A percentile compares a stretch with the other conserved stretches of the same genome.
phyloP scores from a whole-genome alignment of 2,888 invertebrate species.

The Cosmia trapezina region DNA sequence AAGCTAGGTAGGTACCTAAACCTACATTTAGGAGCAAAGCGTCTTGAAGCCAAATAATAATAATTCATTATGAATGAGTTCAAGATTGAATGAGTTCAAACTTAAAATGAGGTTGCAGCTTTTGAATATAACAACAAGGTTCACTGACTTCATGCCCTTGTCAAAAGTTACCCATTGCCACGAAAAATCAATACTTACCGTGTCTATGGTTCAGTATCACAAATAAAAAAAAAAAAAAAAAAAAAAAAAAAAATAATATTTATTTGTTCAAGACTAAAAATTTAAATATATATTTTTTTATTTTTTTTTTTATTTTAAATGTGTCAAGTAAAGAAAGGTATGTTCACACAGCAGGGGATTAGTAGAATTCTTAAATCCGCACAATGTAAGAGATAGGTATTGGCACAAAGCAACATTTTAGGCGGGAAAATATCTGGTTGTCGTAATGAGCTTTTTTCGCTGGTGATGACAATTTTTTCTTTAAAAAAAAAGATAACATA shows the following conservation, averaged over 20 bases:
- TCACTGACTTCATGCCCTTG: slow-evolving; percentile 56
- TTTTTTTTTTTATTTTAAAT: too few species aligned
- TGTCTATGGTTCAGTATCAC: slow-evolving; percentile 47
- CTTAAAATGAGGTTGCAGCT: slow-evolving; percentile 45
- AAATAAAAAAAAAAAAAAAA: too few species aligned
- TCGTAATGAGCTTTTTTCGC: slow-evolving; percentile 12
- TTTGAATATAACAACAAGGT: slow-evolving; percentile 39
- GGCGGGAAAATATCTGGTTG: not conserved
- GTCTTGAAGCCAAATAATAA: not conserved
- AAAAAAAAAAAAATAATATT: too few species aligned
- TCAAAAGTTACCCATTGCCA: slow-evolving; percentile 50
- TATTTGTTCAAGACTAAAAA: too few species aligned
- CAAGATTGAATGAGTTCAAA: slow-evolving; percentile 25
- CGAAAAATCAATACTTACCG: slow-evolving; percentile 59
- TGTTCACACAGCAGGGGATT: slow-evolving; percentile 1
- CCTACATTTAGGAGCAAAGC: not conserved
- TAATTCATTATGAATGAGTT: slow-evolving; percentile 20
- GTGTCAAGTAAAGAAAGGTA: slow-evolving; percentile 25
- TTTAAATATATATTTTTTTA: too few species aligned
- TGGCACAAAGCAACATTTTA: not conserved
- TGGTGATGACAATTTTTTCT: not conserved
- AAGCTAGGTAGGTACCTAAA: not conserved
- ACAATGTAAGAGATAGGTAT: not conserved
- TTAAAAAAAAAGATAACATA: too few species aligned
- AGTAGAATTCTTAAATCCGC: slow-evolving; percentile 2